Conservation (phyloP, 2,113 vertebrate genomes). For the Psephotus haematonotus region DNA sequence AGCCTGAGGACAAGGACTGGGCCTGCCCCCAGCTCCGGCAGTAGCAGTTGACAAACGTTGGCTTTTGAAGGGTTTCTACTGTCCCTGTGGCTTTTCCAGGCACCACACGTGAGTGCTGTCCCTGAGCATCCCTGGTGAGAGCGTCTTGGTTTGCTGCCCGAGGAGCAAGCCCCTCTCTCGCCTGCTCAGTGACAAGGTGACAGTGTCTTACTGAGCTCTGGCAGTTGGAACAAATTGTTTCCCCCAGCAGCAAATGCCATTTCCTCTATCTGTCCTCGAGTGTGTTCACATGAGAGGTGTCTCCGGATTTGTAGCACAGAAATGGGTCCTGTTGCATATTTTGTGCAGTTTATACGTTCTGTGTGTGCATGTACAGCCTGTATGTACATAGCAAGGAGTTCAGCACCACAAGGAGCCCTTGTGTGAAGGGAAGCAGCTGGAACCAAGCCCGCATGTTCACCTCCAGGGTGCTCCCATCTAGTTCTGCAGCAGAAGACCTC, state of each 20-base stretch:
- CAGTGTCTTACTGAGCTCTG: neutral
- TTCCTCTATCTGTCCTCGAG: neutral
- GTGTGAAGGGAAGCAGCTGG: neutral
- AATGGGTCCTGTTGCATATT: neutral
- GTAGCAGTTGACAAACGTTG: neutral
- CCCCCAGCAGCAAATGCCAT: neutral
- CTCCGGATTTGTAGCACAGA: neutral
- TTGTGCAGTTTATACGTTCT: neutral
- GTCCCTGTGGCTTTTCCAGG: neutral
- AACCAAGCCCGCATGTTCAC: too few relatives aligned
- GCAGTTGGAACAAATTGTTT: neutral
- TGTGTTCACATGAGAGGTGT: neutral
- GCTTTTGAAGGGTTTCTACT: neutral
- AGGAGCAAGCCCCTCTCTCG: neutral
- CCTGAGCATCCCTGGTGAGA: neutral
- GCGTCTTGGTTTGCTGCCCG: neutral
- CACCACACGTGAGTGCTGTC: neutral
- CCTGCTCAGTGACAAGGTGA: neutral
- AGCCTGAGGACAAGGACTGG: neutral
- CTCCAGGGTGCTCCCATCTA: neutral
- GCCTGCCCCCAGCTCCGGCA: neutral
- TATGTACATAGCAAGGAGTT: neutral
- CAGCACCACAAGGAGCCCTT: neutral
- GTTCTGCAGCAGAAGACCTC: neutral
- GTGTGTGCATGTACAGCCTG: neutral